Conservation (phyloP, 2,113 vertebrate genomes). For the Helogale parvula region DNA sequence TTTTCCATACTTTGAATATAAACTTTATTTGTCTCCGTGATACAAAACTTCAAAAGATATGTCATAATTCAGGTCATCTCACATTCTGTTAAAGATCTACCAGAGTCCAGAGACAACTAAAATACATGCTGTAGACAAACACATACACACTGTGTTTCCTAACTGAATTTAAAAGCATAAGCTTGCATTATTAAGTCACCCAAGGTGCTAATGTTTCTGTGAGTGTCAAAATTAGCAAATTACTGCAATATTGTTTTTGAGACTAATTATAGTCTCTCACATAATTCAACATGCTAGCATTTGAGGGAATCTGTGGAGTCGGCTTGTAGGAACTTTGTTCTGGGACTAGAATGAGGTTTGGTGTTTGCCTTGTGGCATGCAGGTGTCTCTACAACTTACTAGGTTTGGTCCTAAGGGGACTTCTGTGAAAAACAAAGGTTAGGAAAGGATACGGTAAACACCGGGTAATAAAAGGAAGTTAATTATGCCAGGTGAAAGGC, state of each 20-base stretch:
- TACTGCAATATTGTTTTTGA: constrained; percentile 76
- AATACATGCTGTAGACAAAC: neutral
- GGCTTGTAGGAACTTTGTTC: constrained; percentile 66
- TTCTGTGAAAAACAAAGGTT: constrained; percentile 79
- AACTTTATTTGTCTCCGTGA: neutral
- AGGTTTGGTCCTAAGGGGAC: constrained; percentile 79
- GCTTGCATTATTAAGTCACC: constrained; percentile 72
- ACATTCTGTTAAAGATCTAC: neutral
- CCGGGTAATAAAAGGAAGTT: constrained; percentile 72
- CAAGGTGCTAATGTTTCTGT: constrained; percentile 80
- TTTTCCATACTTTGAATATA: constrained; percentile 8
- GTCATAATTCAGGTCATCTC: neutral
- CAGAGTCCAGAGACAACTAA: neutral
- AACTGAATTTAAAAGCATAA: constrained; percentile 37
- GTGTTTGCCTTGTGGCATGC: constrained; percentile 82
- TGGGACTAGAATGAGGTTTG: constrained; percentile 75
- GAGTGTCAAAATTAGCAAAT: constrained; percentile 83
- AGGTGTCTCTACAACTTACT: constrained; percentile 84
- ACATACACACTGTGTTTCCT: neutral
- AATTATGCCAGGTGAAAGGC: constrained; percentile 80
- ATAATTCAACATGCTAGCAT: constrained; percentile 75
- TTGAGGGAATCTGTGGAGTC: constrained; percentile 58
- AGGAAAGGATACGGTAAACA: constrained; percentile 77
- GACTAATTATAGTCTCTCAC: constrained; percentile 68
- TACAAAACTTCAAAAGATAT: constrained; percentile 45